Evolutionary conservation across 2,113 vertebrate species (phyloP).

Genomic region (Silurus meridionalis): DNA sequence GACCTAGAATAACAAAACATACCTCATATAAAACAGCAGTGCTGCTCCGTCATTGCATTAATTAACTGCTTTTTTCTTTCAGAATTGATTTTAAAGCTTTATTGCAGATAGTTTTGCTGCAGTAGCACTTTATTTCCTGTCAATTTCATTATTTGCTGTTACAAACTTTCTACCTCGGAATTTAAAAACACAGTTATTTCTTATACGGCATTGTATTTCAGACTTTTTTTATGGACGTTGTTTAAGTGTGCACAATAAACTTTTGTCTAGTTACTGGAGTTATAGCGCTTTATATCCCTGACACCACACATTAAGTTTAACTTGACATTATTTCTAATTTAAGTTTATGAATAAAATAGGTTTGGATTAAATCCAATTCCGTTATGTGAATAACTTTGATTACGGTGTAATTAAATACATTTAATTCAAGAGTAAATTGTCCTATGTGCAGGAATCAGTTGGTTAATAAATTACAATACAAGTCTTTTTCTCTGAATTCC

Average conservation of each 20-base stretch:
- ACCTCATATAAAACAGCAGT: background rate
- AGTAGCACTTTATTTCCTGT: background rate
- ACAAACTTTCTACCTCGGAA: background rate
- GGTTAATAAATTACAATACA: no score
- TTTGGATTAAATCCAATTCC: background rate
- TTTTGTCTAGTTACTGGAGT: background rate
- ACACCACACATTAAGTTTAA: no score
- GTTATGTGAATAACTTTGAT: background rate
- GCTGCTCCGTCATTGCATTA: background rate
- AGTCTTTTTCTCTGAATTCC: no score
- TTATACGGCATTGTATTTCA: background rate
- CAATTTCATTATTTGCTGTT: background rate
- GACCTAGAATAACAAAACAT: background rate
- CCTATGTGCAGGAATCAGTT: no score
- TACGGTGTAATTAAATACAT: background rate
- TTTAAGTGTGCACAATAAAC: background rate
- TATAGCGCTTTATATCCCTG: background rate
- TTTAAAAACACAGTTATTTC: background rate
- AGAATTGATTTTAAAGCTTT: background rate
- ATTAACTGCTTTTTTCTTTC: background rate
- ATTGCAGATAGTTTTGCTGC: background rate
- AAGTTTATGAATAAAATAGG: background rate
- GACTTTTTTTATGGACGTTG: background rate
- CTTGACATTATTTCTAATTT: background rate
- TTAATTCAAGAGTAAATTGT: no score